Conservation (phyloP, 2,888 invertebrate species). For the Cinara cedri region DNA sequence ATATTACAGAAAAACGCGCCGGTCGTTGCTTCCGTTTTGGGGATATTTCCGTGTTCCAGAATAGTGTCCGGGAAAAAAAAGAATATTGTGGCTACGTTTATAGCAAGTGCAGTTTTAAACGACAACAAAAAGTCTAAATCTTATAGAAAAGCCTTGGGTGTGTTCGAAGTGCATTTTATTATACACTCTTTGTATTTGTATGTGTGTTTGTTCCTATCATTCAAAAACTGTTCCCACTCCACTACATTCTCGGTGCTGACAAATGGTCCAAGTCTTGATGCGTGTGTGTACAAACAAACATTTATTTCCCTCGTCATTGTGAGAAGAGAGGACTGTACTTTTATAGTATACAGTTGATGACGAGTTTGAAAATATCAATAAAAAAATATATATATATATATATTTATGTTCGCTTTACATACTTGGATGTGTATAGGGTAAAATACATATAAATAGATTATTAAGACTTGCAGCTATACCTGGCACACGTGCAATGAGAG, state of each 20-base stretch:
- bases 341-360: neutral
- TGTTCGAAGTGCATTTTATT: no score
- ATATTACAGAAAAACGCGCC: no score
- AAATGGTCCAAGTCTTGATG: neutral
- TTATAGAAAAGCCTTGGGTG: no score
- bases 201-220: neutral
- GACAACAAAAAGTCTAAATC: no score
- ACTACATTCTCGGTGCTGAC: neutral
- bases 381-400: constrained; percentile 29
- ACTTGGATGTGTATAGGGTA: neutral
- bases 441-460: constrained; percentile 29
- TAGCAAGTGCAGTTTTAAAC: no score
- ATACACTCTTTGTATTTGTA: neutral
- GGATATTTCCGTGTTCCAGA: no score
- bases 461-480: no score
- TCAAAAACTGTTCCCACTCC: no score
- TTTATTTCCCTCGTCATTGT: neutral
- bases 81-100: no score
- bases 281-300: neutral
- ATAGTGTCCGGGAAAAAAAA: no score
- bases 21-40: no score
- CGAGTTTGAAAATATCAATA: neutral
- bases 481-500: no score
- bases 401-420: neutral
- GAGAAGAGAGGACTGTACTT: neutral